phyloP scores from a whole-genome alignment of 2,113 vertebrate species.

The Zosterops japonicus region DNA sequence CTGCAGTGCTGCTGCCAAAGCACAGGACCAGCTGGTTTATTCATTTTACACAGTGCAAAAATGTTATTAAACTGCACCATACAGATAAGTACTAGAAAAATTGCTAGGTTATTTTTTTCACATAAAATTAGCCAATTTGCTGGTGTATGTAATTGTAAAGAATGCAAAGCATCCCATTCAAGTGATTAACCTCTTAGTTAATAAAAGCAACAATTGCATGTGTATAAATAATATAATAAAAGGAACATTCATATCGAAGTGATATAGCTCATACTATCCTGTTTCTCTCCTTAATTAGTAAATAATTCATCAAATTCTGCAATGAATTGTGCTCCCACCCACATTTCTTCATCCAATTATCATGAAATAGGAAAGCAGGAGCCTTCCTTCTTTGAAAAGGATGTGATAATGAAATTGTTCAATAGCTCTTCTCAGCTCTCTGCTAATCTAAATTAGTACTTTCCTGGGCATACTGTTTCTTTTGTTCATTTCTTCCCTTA shows the following conservation, averaged over 20 bases:
- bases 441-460: conserved; percentile 20
- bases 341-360: conserved; percentile 80
- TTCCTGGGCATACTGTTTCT: conserved; percentile 23
- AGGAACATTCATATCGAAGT: conserved; percentile 70
- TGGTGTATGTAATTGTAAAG: conserved; percentile 71
- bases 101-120: conserved; percentile 68
- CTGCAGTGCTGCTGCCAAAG: conserved; percentile 14
- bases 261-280: conserved; percentile 60
- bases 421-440: conserved; percentile 57
- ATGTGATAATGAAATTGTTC: conserved; percentile 69
- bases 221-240: conserved; percentile 81
- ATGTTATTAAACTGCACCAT: conserved; percentile 75
- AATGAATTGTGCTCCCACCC: conserved; percentile 75
- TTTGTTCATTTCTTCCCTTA: conserved; percentile 32
- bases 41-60: conserved; percentile 69
- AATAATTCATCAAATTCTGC: conserved; percentile 80
- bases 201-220: conserved; percentile 77
- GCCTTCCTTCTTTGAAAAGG: conserved; percentile 58
- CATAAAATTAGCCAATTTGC: conserved; percentile 81
- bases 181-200: conserved; percentile 83
- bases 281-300: conserved; percentile 77
- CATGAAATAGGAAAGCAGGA: conserved; percentile 74
- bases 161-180: conserved; percentile 74
- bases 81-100: conserved; percentile 78
- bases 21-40: conserved; percentile 40